Conservation (phyloP, 2,797 vertebrate genomes). For the Onychomys torridus region DNA sequence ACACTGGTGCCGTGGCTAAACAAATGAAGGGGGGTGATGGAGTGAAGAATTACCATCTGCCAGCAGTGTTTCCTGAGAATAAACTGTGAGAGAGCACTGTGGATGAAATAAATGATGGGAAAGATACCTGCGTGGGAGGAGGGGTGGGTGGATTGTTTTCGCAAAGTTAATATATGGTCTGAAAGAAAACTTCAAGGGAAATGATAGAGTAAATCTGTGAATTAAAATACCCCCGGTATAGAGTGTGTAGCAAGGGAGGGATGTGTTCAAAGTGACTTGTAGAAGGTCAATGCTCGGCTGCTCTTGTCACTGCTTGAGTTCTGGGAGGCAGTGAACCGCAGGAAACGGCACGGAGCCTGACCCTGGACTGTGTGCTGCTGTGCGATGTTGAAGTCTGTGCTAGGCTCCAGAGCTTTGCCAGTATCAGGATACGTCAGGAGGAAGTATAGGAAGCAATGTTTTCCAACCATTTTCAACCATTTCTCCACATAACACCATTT, state of each 20-base stretch:
- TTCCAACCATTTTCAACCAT: background rate
- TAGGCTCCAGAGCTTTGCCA: conserved; percentile 5
- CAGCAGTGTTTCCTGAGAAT: background rate
- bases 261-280: background rate
- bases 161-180: background rate
- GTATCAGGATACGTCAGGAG: conserved; percentile 7
- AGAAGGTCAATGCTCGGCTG: background rate
- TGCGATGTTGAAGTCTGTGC: background rate
- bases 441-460: background rate
- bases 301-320: background rate
- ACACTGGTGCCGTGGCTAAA: background rate
- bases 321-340: background rate
- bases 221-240: background rate
- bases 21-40: background rate
- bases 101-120: background rate
- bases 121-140: background rate
- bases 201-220: background rate
- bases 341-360: background rate
- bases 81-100: background rate
- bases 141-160: background rate
- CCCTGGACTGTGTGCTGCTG: background rate
- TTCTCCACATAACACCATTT: background rate
- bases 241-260: background rate
- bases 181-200: background rate
- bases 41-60: conserved; percentile 3